These are phyloP conservation scores for Alectura lathami DNA, from an alignment of 2,113 vertebrate genomes.

Conservation along the genomic window DNA sequence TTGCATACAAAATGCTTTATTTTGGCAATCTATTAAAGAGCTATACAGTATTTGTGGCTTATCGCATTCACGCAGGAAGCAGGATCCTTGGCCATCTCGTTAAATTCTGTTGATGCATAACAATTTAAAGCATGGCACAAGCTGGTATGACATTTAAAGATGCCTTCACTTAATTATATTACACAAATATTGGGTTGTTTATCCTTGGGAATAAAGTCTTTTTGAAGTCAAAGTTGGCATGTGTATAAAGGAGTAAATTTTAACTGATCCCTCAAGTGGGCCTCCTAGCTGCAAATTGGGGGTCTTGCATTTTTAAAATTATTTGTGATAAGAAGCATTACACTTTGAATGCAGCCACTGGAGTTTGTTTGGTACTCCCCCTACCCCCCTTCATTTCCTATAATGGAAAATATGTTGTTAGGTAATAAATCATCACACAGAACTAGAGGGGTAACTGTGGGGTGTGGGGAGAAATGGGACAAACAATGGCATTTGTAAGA, in stretches of 20 bases:
- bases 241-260: conserved; percentile 87
- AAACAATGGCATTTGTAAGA: not conserved
- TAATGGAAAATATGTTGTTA: conserved; percentile 8
- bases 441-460: conserved; percentile 15
- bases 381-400: not conserved
- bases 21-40: conserved; percentile 99
- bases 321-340: conserved; percentile 76
- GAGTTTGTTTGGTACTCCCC: conserved; percentile 66
- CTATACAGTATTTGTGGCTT: conserved; percentile 98
- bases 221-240: conserved; percentile 99
- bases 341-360: conserved; percentile 67
- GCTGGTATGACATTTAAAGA: conserved; percentile 99
- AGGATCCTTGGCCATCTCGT: conserved; percentile 99
- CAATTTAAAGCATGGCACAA: conserved; percentile 99
- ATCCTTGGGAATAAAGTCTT: conserved; percentile 98
- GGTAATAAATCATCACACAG: conserved; percentile 33
- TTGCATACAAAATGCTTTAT: conserved; percentile 99
- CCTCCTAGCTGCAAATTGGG: conserved; percentile 79
- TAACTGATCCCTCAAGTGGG: conserved; percentile 82
- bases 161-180: conserved; percentile 99
- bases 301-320: conserved; percentile 76
- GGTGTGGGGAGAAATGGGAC: conserved; percentile 27
- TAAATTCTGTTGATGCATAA: conserved; percentile 99
- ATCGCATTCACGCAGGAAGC: conserved; percentile 98
- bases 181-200: conserved; percentile 99